Percentiles rank a stretch among this genome's conserved stretches.
These are phyloP conservation scores for Podocnemis expansa DNA, from an alignment of 2,113 vertebrate genomes.

Conservation along the genomic window DNA sequence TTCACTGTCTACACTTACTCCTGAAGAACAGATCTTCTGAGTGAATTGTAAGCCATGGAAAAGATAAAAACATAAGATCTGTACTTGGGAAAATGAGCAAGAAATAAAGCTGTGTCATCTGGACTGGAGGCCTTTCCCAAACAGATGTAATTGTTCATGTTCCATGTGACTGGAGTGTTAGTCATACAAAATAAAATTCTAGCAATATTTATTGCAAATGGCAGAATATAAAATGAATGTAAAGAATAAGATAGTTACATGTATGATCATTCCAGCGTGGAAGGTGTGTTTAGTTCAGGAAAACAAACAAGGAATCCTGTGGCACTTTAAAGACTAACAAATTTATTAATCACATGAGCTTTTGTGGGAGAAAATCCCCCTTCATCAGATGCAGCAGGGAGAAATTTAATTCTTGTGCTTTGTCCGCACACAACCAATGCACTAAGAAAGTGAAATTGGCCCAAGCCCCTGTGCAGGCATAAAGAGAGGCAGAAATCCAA, in stretches of 20 bases:
- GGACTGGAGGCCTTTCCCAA: neutral
- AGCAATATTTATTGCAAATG: neutral
- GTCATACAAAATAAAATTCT: neutral
- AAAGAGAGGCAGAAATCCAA: neutral
- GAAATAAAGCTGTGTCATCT: neutral
- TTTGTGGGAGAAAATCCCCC: too few relatives aligned
- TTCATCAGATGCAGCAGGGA: too few relatives aligned
- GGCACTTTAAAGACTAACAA: neutral
- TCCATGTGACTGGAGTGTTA: neutral
- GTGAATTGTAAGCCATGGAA: neutral
- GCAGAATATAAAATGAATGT: fast-evolving
- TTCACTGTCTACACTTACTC: too few relatives aligned
- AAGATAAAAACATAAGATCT: neutral
- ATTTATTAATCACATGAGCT: too few relatives aligned
- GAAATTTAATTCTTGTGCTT: neutral
- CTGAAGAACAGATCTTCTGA: fast-evolving
- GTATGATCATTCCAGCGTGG: too few relatives aligned
- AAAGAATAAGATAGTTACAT: neutral
- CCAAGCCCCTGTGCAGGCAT: neutral
- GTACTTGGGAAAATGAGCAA: fast-evolving
- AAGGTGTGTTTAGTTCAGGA: too few relatives aligned
- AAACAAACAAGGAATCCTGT: too few relatives aligned
- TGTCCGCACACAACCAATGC: neutral
- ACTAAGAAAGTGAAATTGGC: neutral
- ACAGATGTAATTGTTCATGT: neutral